Conservation (phyloP, 2,888 invertebrate genomes). For the Koerneria pararmatus region DNA sequence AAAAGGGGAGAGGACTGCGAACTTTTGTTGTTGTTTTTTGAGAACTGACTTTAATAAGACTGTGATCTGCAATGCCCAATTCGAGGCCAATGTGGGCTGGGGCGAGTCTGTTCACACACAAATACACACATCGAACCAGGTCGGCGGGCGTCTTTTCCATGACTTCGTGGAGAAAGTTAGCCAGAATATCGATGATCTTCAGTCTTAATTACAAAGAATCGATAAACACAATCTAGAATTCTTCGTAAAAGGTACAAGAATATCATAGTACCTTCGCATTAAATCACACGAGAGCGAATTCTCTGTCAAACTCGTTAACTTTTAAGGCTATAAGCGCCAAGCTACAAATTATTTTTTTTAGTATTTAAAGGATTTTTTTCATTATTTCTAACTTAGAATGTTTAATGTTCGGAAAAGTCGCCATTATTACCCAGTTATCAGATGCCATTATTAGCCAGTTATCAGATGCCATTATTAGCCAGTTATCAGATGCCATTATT, state of each 20-base stretch:
- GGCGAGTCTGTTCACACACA: conserved; percentile 90
- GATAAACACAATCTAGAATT: neutral
- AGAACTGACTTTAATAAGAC: conserved; percentile 77
- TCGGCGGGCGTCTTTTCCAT: conserved; percentile 83
- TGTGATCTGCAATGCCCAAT: conserved; percentile 88
- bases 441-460: too few species aligned
- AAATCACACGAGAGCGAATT: neutral
- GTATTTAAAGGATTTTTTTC: too few species aligned
- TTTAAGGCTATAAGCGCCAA: too few species aligned
- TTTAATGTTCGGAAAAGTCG: too few species aligned
- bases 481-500: too few species aligned
- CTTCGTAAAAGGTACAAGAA: neutral
- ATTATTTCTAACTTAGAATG: too few species aligned
- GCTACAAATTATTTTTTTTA: too few species aligned
- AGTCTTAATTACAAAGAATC: conserved; percentile 70
- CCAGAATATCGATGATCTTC: conserved; percentile 83
- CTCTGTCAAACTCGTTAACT: too few species aligned
- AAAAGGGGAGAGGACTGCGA: too few species aligned
- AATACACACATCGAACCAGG: conserved; percentile 80
- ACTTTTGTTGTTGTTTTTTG: too few species aligned
- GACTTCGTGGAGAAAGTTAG: conserved; percentile 78
- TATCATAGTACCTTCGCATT: neutral
- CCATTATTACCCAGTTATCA: too few species aligned
- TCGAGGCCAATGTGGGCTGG: conserved; percentile 92
- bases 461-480: too few species aligned